A percentile compares a stretch with the other conserved stretches of the same genome.
These are phyloP conservation scores for Cepaea hortensis DNA, from an alignment of 2,888 invertebrate species.

Conservation along the genomic window DNA sequence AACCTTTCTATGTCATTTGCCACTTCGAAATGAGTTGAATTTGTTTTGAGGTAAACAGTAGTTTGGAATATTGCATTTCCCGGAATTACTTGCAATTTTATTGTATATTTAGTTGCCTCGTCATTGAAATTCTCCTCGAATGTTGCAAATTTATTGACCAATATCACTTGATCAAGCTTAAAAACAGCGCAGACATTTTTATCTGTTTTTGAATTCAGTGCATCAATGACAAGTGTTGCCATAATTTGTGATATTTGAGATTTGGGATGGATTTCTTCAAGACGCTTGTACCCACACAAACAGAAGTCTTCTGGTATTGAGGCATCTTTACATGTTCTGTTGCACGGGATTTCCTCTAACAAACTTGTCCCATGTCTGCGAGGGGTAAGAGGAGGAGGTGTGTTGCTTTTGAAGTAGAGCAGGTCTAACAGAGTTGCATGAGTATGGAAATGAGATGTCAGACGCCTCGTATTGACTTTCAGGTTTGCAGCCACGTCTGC, in stretches of 20 bases:
- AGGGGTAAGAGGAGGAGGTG: constrained; percentile 24
- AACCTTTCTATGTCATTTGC: constrained; percentile 81
- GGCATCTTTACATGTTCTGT: constrained; percentile 71
- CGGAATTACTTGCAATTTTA: constrained; percentile 83
- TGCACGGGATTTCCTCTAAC: constrained; percentile 78
- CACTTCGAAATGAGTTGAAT: constrained; percentile 78
- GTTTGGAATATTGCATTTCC: constrained; percentile 87
- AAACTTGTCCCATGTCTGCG: constrained; percentile 82
- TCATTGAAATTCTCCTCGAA: constrained; percentile 78
- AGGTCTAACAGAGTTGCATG: constrained; percentile 85
- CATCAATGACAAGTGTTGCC: constrained; percentile 80
- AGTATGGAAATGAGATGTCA: constrained; percentile 90
- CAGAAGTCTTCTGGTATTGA: constrained; percentile 85
- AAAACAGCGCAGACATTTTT: not conserved
- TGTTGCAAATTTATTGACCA: constrained; percentile 81
- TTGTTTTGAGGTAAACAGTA: constrained; percentile 85
- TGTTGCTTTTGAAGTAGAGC: constrained; percentile 74
- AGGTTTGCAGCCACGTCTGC: constrained; percentile 82
- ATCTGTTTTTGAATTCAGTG: constrained; percentile 81
- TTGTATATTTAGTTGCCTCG: constrained; percentile 76
- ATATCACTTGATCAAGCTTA: constrained; percentile 76
- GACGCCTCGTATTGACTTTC: constrained; percentile 80
- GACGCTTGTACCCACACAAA: constrained; percentile 79
- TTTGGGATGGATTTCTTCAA: constrained; percentile 46
- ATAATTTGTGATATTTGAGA: constrained; percentile 80